Base-by-base conservation (phyloP, 2,797 vertebrate species). In the Pseudopleuronectes americanus region DNA sequence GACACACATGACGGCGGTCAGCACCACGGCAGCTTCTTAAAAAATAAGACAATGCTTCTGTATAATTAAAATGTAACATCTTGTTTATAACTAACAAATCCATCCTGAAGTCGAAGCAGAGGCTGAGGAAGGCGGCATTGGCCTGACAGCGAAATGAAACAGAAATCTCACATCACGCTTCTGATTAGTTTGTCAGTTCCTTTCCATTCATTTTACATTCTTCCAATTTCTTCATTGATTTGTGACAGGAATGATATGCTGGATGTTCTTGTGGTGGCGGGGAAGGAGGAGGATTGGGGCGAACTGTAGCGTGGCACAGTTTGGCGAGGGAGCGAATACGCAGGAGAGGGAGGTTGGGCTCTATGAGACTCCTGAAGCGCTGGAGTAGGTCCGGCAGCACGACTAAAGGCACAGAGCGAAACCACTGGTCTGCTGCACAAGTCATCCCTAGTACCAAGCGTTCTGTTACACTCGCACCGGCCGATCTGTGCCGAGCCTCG, bases 361-460 rank as follows among this genome's bases (percentile, higher is more conserved):
- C 73, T 64, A 49, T 8, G 38, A 65, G 38, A 71, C 51, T 69
- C 63, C 33, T 21, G 38, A 68, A 54, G 65, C 17, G 13, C 76
- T 61, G 68, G 77, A 87, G 69, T 67, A 73, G 76, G 65, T 79
- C 76, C 83, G 78, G 74, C 55, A 71, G 76, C 67, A 68, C 5
- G 48, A 60, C 62, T 49, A 75, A 38, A 86, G 80, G 85, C 88
- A 85, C 79, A 87, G 84, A 89, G 84, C 86, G 85, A 83, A 87
- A 78, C 61, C 63, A 76, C 65, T 62, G 57, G 84, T 73, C 72
- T 71, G 79, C 76, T 75, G 74, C 58, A 65, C 72, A 80, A 79
- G 68, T 83, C 77, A 66, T 57, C 64, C 8, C 10, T 23, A 72
- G 68, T 73, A 69, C 67, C 67, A 76, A 76, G 33, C 72, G 64